Conservation (phyloP, 2,797 vertebrate species). For the Pseudocheirus occidentalis region DNA sequence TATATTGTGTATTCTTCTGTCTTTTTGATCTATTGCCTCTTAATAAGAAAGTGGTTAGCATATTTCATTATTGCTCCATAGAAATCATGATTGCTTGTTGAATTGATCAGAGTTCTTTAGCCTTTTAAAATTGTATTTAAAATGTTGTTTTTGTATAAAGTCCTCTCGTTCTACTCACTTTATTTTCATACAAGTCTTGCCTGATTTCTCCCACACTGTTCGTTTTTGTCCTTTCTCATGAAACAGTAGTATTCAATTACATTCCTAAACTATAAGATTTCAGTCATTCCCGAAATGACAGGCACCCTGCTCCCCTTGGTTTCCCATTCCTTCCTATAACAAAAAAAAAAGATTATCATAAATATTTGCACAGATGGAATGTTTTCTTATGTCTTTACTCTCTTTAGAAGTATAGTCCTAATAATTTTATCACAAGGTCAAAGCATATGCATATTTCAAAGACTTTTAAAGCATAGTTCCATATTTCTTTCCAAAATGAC, state of each 20-base stretch:
- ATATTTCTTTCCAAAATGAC: neutral
- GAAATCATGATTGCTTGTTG: neutral
- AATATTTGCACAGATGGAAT: neutral
- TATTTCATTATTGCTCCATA: neutral
- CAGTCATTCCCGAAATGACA: too few relatives aligned
- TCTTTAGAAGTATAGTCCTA: neutral
- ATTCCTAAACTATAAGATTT: too few relatives aligned
- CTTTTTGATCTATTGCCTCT: neutral
- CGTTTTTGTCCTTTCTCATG: neutral
- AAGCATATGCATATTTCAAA: neutral
- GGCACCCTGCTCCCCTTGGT: too few relatives aligned
- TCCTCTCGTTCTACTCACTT: neutral
- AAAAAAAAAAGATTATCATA: neutral
- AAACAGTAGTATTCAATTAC: too few relatives aligned
- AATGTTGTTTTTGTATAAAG: too few relatives aligned
- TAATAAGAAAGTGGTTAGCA: neutral
- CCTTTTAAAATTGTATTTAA: neutral
- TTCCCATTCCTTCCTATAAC: neutral
- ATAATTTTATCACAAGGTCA: neutral
- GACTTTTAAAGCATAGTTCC: neutral
- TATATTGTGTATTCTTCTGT: neutral
- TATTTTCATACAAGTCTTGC: neutral
- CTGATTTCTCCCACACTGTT: neutral
- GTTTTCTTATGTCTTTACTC: neutral
- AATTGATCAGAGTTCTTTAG: neutral